These are phyloP conservation scores for Epinotia nisella DNA, from an alignment of 2,888 invertebrate species.

Conservation along the genomic window DNA sequence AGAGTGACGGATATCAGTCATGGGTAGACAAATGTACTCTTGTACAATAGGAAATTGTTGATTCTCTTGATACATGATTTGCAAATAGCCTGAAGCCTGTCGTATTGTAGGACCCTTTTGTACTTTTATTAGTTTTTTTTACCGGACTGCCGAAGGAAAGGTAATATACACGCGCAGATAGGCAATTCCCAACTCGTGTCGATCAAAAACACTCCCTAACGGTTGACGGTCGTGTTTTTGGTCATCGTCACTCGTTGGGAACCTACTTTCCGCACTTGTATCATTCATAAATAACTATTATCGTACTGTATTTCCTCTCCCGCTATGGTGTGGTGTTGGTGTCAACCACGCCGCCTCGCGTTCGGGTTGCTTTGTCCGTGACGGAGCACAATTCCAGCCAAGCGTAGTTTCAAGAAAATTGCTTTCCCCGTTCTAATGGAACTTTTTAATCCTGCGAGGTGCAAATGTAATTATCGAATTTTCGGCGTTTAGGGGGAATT, in stretches of 20 bases:
- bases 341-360: slow-evolving; percentile 33
- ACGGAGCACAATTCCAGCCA: slow-evolving; percentile 21
- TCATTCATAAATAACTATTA: no score
- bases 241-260: no score
- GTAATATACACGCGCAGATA: no score
- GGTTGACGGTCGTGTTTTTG: no score
- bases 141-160: no score
- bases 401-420: slow-evolving; percentile 36
- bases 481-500: slow-evolving; percentile 9
- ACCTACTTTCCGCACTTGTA: no score
- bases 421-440: slow-evolving; percentile 29
- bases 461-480: slow-evolving; percentile 25
- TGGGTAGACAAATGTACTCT: not conserved
- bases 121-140: no score
- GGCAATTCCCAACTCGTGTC: no score
- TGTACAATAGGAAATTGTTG: slow-evolving; percentile 6
- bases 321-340: slow-evolving; percentile 33
- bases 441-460: slow-evolving; percentile 35
- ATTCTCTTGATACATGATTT: no score
- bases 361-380: slow-evolving; percentile 30
- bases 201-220: no score
- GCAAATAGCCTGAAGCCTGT: no score
- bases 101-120: no score
- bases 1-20: slow-evolving; percentile 10
- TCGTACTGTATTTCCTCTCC: slow-evolving; percentile 16